These are phyloP conservation scores for Pelecanus crispus DNA, from an alignment of 2,113 vertebrate genomes.

Conservation along the genomic window DNA sequence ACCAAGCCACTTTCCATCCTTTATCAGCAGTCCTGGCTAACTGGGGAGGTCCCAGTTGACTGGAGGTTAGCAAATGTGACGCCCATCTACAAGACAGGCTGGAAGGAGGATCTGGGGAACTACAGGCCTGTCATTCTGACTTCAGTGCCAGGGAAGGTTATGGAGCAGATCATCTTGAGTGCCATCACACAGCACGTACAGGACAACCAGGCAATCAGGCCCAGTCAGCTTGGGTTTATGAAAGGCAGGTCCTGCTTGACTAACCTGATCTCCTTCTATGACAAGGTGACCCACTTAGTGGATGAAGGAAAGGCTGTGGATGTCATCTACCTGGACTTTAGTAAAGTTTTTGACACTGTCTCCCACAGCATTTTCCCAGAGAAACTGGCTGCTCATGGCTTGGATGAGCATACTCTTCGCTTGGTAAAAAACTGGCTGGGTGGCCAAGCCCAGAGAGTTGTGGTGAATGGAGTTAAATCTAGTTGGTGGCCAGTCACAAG, in stretches of 20 bases:
- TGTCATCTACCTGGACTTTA: background rate
- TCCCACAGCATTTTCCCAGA: background rate
- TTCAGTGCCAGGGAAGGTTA: accelerated
- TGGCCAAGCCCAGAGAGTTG: background rate
- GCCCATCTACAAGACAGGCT: background rate
- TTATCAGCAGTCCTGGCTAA: background rate
- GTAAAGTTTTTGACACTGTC: background rate
- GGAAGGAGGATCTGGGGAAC: background rate
- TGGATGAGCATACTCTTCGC: background rate
- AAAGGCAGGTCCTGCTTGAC: background rate
- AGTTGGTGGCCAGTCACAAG: background rate
- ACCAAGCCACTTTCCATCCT: background rate
- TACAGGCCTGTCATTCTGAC: background rate
- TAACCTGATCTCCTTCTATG: background rate
- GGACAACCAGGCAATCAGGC: background rate
- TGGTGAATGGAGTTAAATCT: background rate
- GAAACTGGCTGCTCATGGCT: background rate
- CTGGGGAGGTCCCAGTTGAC: background rate
- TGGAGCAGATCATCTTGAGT: background rate
- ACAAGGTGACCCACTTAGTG: background rate
- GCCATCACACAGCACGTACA: background rate
- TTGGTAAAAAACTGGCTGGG: background rate
- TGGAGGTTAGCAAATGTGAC: background rate
- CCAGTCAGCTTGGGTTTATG: background rate
- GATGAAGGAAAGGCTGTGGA: background rate